Evolutionary conservation across 64 coral and sea anemone species (phyloP).

Genomic region (Actinia tenebrosa): DNA sequence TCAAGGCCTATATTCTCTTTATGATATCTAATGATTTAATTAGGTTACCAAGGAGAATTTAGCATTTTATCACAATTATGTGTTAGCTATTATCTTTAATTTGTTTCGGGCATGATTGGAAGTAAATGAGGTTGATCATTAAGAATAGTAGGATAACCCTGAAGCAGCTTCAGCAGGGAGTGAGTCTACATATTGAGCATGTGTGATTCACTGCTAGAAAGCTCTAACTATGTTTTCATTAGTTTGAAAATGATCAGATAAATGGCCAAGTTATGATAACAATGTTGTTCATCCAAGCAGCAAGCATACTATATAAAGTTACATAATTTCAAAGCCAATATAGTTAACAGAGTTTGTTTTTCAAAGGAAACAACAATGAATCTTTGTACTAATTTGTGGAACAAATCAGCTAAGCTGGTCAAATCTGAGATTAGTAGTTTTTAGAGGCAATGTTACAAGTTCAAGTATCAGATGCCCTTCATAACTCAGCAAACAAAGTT

Average conservation of each 20-base stretch:
- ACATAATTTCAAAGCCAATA: not conserved
- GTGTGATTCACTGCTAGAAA: not conserved
- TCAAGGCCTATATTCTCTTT: not conserved
- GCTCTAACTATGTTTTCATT: not conserved
- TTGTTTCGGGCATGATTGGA: too few species aligned
- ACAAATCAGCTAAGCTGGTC: not conserved
- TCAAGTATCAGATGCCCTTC: not conserved
- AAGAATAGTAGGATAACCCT: not conserved
- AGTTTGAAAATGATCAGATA: conserved; percentile 3
- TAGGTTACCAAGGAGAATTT: not conserved
- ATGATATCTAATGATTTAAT: not conserved
- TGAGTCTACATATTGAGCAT: not conserved
- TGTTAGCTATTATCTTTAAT: not conserved
- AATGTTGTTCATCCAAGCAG: not conserved
- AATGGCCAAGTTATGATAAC: conserved; percentile 2
- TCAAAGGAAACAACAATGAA: not conserved
- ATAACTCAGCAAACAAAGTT: not conserved
- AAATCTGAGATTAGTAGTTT: not conserved
- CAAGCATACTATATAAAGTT: not conserved
- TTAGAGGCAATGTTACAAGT: not conserved
- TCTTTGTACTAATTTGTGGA: not conserved
- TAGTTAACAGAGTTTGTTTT: not conserved
- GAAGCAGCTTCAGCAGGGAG: too few species aligned
- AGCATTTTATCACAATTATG: not conserved
- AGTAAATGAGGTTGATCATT: not conserved